Evolutionary conservation across 1,140 invertebrate species (phyloP).

Genomic region (Macrobrachium rosenbergii): DNA sequence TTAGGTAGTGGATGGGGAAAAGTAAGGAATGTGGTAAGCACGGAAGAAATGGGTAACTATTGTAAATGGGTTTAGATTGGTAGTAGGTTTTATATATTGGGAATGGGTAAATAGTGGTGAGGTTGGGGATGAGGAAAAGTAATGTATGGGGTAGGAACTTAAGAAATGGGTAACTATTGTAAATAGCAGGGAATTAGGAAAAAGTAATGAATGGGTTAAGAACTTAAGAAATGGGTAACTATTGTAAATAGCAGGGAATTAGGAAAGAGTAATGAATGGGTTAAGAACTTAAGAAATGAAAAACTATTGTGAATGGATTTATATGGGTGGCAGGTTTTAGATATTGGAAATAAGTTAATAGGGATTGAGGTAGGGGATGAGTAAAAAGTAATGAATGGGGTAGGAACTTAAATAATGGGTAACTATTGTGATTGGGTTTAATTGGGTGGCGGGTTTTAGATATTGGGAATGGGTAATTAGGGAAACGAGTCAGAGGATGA

Average conservation of each 20-base stretch:
- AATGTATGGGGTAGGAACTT: background rate
- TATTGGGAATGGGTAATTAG: too few species aligned
- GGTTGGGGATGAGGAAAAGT: background rate
- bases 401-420: background rate
- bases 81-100: too few species aligned
- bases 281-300: background rate
- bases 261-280: background rate
- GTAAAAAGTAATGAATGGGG: background rate
- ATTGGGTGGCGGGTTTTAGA: too few species aligned
- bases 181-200: too few species aligned
- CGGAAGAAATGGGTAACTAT: too few species aligned
- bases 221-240: background rate
- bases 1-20: background rate
- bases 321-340: background rate
- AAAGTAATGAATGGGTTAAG: background rate
- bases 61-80: too few species aligned
- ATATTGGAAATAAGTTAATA: background rate
- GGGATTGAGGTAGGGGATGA: conserved; percentile 2
- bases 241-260: too few species aligned
- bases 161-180: background rate
- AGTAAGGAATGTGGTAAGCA: background rate
- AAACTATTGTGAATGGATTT: background rate
- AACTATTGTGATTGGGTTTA: too few species aligned
- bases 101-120: background rate
- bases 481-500: background rate